These are phyloP conservation scores for Leptestheria dahalacensis DNA, from an alignment of 1,140 invertebrate species.

Conservation along the genomic window DNA sequence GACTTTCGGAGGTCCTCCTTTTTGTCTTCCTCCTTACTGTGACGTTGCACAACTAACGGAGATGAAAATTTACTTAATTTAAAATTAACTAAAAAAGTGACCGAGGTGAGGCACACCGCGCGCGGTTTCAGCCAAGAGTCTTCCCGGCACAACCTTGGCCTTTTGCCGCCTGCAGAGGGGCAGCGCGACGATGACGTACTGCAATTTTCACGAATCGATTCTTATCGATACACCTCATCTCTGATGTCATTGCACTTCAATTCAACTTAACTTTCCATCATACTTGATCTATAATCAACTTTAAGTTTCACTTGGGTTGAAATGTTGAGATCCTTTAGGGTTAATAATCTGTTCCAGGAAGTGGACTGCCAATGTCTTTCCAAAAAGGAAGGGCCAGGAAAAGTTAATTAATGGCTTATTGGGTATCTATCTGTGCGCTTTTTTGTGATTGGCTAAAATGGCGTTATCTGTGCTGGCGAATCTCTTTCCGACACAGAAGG, in stretches of 20 bases:
- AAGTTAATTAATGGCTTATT: not conserved
- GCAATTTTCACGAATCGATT: not conserved
- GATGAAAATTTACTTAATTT: not conserved
- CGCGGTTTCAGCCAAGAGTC: not conserved
- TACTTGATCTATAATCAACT: not conserved
- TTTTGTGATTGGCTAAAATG: not conserved
- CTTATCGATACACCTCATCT: not conserved
- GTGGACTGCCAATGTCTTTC: no score
- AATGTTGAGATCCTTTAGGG: no score
- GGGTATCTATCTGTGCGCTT: not conserved
- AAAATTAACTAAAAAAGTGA: not conserved
- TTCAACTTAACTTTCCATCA: not conserved
- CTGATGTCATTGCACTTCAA: not conserved
- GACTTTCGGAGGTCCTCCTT: no score
- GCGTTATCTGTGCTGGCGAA: no score
- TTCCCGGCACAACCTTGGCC: not conserved
- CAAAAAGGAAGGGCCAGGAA: no score
- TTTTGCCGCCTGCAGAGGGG: not conserved
- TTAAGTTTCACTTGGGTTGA: no score
- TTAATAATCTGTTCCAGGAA: no score
- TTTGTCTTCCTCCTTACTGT: no score
- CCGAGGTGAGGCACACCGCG: not conserved
- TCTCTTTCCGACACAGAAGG: not conserved
- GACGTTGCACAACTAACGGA: no score
- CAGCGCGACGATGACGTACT: not conserved